Conservation (phyloP, 2,113 vertebrate genomes). For the Coreoperca whiteheadi region DNA sequence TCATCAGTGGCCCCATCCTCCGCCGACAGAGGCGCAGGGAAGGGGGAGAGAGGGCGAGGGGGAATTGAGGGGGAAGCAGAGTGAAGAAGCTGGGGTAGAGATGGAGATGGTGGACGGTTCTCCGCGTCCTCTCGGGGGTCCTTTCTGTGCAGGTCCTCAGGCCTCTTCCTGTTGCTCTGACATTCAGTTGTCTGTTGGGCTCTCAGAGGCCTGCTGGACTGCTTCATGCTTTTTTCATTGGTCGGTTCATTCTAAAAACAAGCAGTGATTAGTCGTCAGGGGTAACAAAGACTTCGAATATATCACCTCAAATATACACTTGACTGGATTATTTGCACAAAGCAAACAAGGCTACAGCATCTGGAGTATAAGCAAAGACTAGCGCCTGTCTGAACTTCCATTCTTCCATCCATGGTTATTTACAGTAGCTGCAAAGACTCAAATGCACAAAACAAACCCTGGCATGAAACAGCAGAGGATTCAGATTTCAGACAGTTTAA, state of each 20-base stretch:
- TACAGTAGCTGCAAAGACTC: too few relatives aligned
- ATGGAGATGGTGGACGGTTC: constrained; percentile 61
- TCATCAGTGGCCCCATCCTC: constrained; percentile 75
- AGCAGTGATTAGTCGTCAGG: constrained; percentile 1
- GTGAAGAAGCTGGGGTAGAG: constrained; percentile 54
- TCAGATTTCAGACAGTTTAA: not conserved
- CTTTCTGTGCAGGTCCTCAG: constrained; percentile 60
- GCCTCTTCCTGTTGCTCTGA: constrained; percentile 67
- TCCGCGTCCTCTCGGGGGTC: constrained; percentile 65
- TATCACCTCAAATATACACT: not conserved
- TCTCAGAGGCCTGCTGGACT: constrained; percentile 58
- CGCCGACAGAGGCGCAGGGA: constrained; percentile 47
- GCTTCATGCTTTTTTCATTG: constrained; percentile 67
- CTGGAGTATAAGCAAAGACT: not conserved
- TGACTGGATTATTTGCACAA: not conserved
- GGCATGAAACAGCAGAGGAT: too few relatives aligned
- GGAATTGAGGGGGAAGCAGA: constrained; percentile 46
- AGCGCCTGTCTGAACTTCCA: too few relatives aligned
- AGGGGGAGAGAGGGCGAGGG: constrained; percentile 52
- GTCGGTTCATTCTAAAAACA: constrained; percentile 72
- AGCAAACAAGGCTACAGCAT: not conserved
- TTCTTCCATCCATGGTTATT: too few relatives aligned
- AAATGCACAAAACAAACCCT: too few relatives aligned
- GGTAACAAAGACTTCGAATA: not conserved
- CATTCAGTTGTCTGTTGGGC: constrained; percentile 62